Base-by-base conservation (phyloP, 1,140 invertebrate species). In the Zaprionus nigranus region DNA sequence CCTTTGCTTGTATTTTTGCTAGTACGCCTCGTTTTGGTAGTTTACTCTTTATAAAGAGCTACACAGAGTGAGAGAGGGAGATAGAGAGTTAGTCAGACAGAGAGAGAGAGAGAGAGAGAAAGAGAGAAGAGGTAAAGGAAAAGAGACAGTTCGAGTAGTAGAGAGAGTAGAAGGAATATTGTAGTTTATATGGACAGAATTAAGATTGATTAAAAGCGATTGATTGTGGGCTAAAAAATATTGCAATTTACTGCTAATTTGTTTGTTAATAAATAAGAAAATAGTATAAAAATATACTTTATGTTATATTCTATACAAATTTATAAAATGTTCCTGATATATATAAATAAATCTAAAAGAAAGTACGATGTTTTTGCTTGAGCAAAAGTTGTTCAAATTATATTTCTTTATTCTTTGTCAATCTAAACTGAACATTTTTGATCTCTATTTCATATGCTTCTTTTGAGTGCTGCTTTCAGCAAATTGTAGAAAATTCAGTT, bases 1-100 rank as follows among this genome's bases (percentile, higher is more conserved):
- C 70, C 26, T 74, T 56, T 24, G 63, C 30, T 20, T 24, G 30
- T 63, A n/a, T 63, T 20, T 74, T 56, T 24, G 63, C 30, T 20
- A 17, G 30, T 63, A n/a, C 58, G 49, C 9, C 22, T 54, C n/a
- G 51, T n/a, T 70, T 70, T 56, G 22, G 12, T 34, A 7, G 36
- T 38, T 34, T 34, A 40, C 4, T 40, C 38, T 40, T 40, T 1
- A 5, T 40, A 2, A 15, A n/a, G 15, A 6, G 12, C n/a, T n/a
- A n/a, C n/a, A n/a, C n/a, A 1, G 5, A n/a, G 38, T 40, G 38
- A 40, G 15, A 5, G 0, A n/a, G 15, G 15, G 38, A 5, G 38
- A 40, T 5, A 15, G 4, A 40, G 15, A 15, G 38, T n/a, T 5
- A 15, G 12, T 3, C 15, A 40, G 38, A 5, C 2, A 30, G 28